Conservation (phyloP, 92 coral and sea anemone species). For the Galaxea fascicularis region DNA sequence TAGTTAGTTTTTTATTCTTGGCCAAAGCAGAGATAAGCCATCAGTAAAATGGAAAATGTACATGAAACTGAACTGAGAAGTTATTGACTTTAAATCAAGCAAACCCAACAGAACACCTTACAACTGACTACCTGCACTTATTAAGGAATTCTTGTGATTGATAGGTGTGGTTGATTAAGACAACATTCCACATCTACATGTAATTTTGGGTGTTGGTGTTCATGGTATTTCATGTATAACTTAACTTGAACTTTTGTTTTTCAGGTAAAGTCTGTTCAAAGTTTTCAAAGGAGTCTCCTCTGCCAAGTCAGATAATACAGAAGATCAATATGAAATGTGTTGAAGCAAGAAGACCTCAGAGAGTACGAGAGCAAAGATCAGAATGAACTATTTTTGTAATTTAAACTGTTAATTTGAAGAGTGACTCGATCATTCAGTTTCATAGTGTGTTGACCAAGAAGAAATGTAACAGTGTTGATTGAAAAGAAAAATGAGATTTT, state of each 20-base stretch:
- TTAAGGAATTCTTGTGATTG: background rate
- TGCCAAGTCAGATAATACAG: background rate
- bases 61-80: constrained; percentile 7
- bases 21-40: constrained; percentile 9
- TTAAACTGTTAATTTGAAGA: too few species aligned
- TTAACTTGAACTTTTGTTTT: constrained; percentile 9
- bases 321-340: too few species aligned
- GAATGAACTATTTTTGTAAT: too few species aligned
- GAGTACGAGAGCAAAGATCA: too few species aligned
- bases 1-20: constrained; percentile 1
- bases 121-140: too few species aligned
- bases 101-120: constrained; percentile 1
- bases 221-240: background rate
- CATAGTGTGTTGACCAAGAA: too few species aligned
- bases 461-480: too few species aligned
- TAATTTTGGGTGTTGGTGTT: constrained; percentile 7
- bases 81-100: background rate
- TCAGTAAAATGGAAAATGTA: constrained; percentile 3
- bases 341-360: too few species aligned
- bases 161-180: constrained; percentile 5
- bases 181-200: constrained; percentile 1
- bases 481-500: too few species aligned
- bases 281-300: constrained; percentile 26
- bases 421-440: too few species aligned
- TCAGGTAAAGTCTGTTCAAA: constrained; percentile 39